A percentile compares a stretch with the other conserved stretches of the same genome.
Conservation (phyloP, 2,888 invertebrate genomes). For the Rutpela maculata region DNA sequence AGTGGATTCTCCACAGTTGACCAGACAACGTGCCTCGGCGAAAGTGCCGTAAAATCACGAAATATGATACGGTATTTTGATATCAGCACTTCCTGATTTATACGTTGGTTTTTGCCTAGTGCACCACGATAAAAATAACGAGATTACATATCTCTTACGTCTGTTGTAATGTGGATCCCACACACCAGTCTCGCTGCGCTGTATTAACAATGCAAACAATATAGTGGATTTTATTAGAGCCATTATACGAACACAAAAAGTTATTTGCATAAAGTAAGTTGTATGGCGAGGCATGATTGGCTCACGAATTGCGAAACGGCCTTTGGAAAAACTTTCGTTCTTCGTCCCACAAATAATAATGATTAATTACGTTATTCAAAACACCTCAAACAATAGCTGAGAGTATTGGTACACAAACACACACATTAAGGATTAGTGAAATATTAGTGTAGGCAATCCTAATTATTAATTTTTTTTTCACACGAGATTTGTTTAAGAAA, state of each 20-base stretch:
- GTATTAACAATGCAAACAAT: slow-evolving; percentile 22
- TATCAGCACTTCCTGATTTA: slow-evolving; percentile 34
- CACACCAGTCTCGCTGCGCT: neutral
- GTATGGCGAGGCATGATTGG: slow-evolving; percentile 14
- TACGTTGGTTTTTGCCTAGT: slow-evolving; percentile 1
- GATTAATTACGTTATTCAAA: slow-evolving; percentile 50
- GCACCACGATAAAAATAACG: neutral
- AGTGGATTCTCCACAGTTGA: slow-evolving; percentile 47
- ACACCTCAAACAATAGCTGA: slow-evolving; percentile 23
- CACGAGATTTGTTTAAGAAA: slow-evolving; percentile 10
- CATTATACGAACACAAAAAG: neutral
- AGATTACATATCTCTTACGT: slow-evolving; percentile 16
- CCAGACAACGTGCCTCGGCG: slow-evolving; percentile 46
- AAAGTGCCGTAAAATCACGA: slow-evolving; percentile 51
- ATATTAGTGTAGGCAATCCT: slow-evolving; percentile 16
- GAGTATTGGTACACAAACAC: slow-evolving; percentile 22
- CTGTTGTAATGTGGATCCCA: slow-evolving; percentile 23
- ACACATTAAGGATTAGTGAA: slow-evolving; percentile 7
- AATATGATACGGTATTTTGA: slow-evolving; percentile 48
- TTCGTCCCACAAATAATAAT: slow-evolving; percentile 49
- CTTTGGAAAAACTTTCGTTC: slow-evolving; percentile 40
- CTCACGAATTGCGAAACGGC: slow-evolving; percentile 37
- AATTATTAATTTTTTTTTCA: slow-evolving; percentile 28
- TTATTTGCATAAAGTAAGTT: slow-evolving; percentile 37
- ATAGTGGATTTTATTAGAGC: slow-evolving; percentile 18